These are phyloP conservation scores for Acanthococcus lagerstroemiae DNA, from an alignment of 2,888 invertebrate genomes.

Conservation along the genomic window DNA sequence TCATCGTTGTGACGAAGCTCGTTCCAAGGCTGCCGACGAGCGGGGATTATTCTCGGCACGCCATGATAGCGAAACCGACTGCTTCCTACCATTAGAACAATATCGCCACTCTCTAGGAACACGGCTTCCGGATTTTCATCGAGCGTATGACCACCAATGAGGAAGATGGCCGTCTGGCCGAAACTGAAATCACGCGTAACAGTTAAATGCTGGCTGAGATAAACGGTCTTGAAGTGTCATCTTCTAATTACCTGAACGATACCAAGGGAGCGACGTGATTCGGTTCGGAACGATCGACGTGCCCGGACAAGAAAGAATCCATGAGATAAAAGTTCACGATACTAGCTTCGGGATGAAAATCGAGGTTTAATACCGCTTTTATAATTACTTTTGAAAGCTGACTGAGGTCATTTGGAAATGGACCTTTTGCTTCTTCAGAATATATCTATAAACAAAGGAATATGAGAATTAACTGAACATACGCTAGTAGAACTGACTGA, in stretches of 20 bases:
- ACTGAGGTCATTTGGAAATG: conserved; percentile 64
- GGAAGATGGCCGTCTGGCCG: conserved; percentile 87
- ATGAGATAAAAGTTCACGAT: conserved; percentile 94
- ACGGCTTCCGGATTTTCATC: conserved; percentile 59
- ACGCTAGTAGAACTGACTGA: no score
- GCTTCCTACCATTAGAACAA: conserved; percentile 77
- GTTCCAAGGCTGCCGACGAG: conserved; percentile 42
- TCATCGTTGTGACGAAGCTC: conserved; percentile 28
- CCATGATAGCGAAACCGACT: conserved; percentile 86
- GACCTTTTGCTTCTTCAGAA: conserved; percentile 53
- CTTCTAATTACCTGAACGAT: conserved; percentile 87
- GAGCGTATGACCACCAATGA: conserved; percentile 72
- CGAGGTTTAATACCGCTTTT: conserved; percentile 46
- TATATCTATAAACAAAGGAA: conserved; percentile 49
- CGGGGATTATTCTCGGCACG: conserved; percentile 68
- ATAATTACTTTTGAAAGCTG: conserved; percentile 56
- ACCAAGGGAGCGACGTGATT: conserved; percentile 78
- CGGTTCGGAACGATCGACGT: conserved; percentile 88
- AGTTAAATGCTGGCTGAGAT: neutral
- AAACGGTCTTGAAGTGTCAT: conserved; percentile 30
- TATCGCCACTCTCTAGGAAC: conserved; percentile 76
- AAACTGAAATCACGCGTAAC: conserved; percentile 54
- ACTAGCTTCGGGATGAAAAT: conserved; percentile 75
- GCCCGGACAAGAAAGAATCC: conserved; percentile 84
- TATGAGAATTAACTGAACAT: conserved; percentile 23